Base-by-base conservation (phyloP, 2,888 invertebrate species). In the Troides helena region DNA sequence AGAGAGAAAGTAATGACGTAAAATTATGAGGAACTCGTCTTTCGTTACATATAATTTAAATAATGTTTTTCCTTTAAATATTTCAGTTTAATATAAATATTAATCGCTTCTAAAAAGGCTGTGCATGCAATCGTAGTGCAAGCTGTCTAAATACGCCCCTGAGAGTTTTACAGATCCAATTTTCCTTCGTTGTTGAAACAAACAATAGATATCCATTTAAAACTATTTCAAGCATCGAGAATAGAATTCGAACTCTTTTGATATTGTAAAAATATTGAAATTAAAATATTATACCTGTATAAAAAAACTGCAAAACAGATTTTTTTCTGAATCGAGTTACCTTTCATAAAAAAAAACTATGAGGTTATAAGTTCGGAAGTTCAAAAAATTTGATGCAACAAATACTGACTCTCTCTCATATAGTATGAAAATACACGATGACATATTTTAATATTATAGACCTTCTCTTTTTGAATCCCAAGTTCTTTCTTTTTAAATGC, bases 1-100 rank as follows among this genome's bases (percentile, higher is more conserved):
- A 12, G 23, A 14, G 12, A 58, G 57, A 58, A 23, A 8, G 56
- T 61, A 68, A 62, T 58, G 62, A 25, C 43, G 39, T 56, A 12
- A 46, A 46, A 46, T 46, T 53, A 53, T 53, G 7, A 53, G n/a
- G 14, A 53, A 53, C 18, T 18, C n/a, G 53, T 4, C 7, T n/a
- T 18, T 18, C 53, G 53, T 12, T 4, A 53, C 4, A 6, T 12
- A n/a, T n/a, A 53, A 53, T 53, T n/a, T 18, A n/a, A 53, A 53
- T 53, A 6, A 53, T 53, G n/a, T 17, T 18, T 50, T 12, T 53
- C 18, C n/a, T n/a, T 53, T 18, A 53, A n/a, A 53, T 50, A 53
- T 53, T 5, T 53, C n/a, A 53, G 5, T 53, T 53, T 53, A 18
- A 53, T 7, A n/a, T 3, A 53, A n/a, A 53, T 53, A n/a, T 53